A percentile compares a stretch with the other conserved stretches of the same genome.
phyloP scores from a whole-genome alignment of 2,888 invertebrate genomes.

The Eucera pruinosa region DNA sequence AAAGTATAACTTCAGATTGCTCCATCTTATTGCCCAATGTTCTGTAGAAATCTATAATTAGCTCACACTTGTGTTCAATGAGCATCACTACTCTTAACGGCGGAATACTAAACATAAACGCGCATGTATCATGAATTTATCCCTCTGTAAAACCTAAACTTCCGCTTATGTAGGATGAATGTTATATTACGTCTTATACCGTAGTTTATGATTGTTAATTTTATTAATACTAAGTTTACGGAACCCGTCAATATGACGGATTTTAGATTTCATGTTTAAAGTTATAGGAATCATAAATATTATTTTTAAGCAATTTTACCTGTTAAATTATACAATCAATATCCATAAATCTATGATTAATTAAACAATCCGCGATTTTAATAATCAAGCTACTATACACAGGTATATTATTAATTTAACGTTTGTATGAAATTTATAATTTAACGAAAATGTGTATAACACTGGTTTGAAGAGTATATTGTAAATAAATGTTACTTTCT shows the following conservation, averaged over 20 bases:
- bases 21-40: not conserved
- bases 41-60: conserved; percentile 30
- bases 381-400: not conserved
- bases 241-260: no score
- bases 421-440: not conserved
- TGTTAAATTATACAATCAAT: no score
- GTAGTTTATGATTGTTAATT: no score
- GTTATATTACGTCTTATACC: no score
- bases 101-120: conserved; percentile 17
- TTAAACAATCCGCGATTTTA: not conserved
- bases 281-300: no score
- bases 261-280: no score
- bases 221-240: no score
- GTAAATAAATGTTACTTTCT: not conserved
- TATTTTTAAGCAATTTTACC: no score
- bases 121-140: conserved; percentile 3
- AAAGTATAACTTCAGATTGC: not conserved
- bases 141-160: not conserved
- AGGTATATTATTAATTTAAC: not conserved
- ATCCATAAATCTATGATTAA: no score
- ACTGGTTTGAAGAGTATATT: not conserved
- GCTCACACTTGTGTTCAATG: conserved; percentile 17
- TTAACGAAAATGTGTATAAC: not conserved
- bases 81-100: conserved; percentile 11
- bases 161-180: not conserved